Percentiles rank a stretch among this genome's conserved stretches.
phyloP scores from a whole-genome alignment of 2,888 invertebrate species.

The Perizoma flavofasciatum region DNA sequence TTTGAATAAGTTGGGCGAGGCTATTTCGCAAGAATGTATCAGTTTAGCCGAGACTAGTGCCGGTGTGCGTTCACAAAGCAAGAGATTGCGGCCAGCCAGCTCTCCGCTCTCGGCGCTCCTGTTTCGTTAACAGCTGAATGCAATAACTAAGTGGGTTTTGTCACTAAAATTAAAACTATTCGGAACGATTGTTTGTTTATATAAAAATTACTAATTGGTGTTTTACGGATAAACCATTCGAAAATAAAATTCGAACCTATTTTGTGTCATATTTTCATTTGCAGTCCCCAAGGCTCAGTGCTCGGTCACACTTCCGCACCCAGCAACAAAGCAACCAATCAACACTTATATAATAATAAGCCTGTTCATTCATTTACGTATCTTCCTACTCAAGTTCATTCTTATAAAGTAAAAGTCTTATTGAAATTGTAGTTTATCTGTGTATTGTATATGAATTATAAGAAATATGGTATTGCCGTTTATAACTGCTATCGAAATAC shows the following conservation, averaged over 20 bases:
- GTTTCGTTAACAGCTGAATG: constrained; percentile 74
- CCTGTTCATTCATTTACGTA: neutral
- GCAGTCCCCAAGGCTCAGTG: constrained; percentile 24
- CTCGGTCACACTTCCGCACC: constrained; percentile 28
- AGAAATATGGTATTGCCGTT: constrained; percentile 20
- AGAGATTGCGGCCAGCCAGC: constrained; percentile 65
- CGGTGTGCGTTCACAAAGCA: constrained; percentile 65
- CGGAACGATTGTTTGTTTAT: constrained; percentile 29
- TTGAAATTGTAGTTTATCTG: constrained; percentile 5
- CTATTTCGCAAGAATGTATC: constrained; percentile 80
- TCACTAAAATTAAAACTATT: constrained; percentile 34
- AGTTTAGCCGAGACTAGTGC: constrained; percentile 77
- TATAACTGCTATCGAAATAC: constrained; percentile 18
- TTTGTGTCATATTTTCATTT: constrained; percentile 14
- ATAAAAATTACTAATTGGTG: constrained; percentile 24
- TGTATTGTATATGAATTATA: neutral
- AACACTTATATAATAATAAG: neutral
- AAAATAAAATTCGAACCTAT: constrained; percentile 25
- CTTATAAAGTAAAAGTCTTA: neutral
- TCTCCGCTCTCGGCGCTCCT: constrained; percentile 64
- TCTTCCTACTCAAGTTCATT: neutral
- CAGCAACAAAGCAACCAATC: constrained; percentile 14
- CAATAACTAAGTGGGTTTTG: constrained; percentile 76
- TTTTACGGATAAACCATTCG: constrained; percentile 17
- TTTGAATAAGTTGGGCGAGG: constrained; percentile 77